Evolutionary conservation across 2,113 vertebrate species (phyloP), one percentile per base, ranked within the genome.

Genomic region (Eleginops maclovinus): DNA sequence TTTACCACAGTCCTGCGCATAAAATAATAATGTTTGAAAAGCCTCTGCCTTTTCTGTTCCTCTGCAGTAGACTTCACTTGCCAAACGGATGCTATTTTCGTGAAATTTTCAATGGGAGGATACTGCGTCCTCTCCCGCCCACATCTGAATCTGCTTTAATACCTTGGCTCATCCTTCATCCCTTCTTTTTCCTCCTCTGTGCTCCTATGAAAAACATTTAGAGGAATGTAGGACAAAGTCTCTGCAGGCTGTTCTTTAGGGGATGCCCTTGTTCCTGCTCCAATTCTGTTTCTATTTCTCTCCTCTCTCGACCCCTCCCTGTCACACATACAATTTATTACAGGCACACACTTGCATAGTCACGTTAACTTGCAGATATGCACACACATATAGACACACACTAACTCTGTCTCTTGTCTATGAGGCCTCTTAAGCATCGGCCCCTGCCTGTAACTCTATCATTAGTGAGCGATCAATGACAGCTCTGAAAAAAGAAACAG

Each of bases 231-330:
- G 93, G 92, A 88, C 91, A 94, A 68, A 84, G 86, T 90, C 88
- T 91, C 88, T 81, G 84, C 65, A 88, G 87, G 83, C 84, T 71
- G 64, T 88, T 88, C 80, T 91, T 88, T 68, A 90, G 93, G 93
- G 92, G 86, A 93, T 91, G 92, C 91, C 91, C 91, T 92, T 90
- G 86, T 92, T 93, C 86, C 80, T 93, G 91, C 80, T 90, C 90
- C 87, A 92, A 75, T 94, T 93, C 79, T 70, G 80, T 58, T 88
- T 83, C 86, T 89, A 87, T 91, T 80, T 91, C 77, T 53, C 78
- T 72, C 53, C 70, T 83, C 70, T 67, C 78, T 61, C 51, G 14
- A 55, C 78, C 79, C 54, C 74, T 76, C 77, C 16, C 68, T 49
- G 72, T 82, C 87, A 77, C 87, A 75, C 76, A 53, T 53, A 59